phyloP scores from a whole-genome alignment of 2,113 vertebrate species.

The Morone chrysops region DNA sequence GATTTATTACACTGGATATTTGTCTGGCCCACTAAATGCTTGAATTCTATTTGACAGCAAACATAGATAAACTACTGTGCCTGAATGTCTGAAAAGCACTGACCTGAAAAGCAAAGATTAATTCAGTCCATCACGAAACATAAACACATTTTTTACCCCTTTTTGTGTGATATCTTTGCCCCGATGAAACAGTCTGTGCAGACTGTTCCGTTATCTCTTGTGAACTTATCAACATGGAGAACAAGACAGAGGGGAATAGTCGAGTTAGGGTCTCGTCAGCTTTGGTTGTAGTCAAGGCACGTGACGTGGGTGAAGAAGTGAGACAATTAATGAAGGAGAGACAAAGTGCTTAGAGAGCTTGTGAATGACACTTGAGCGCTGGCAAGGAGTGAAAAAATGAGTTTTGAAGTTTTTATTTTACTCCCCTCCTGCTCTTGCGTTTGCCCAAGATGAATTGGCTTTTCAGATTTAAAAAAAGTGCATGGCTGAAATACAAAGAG shows the following conservation, averaged over 20 bases:
- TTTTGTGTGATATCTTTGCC: conserved; percentile 21
- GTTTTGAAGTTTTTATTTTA: conserved; percentile 75
- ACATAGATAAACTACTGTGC: conserved; percentile 70
- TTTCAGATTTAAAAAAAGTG: conserved; percentile 86
- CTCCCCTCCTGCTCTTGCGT: conserved; percentile 64
- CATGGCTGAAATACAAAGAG: conserved; percentile 84
- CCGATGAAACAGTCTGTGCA: conserved; percentile 23
- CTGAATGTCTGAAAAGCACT: conserved; percentile 65
- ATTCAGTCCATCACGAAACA: conserved; percentile 73
- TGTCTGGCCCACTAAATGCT: conserved; percentile 74
- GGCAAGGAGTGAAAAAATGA: conserved; percentile 54
- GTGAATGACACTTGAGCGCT: conserved; percentile 79
- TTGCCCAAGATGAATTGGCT: conserved; percentile 85
- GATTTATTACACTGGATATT: conserved; percentile 79
- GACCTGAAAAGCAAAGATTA: conserved; percentile 78
- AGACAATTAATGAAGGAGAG: conserved; percentile 77
- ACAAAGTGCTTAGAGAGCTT: conserved; percentile 76
- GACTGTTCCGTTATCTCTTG: conserved; percentile 36
- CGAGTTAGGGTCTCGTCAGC: conserved; percentile 14
- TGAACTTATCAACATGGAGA: conserved; percentile 51
- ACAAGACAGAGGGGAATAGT: conserved; percentile 28
- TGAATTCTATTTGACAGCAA: conserved; percentile 72
- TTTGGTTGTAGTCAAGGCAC: conserved; percentile 67
- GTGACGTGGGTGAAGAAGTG: conserved; percentile 53
- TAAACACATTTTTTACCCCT: conserved; percentile 34